Percentiles rank a stretch among this genome's conserved stretches.
phyloP scores from a whole-genome alignment of 2,113 vertebrate species.

The Campylomormyrus tamandua region DNA sequence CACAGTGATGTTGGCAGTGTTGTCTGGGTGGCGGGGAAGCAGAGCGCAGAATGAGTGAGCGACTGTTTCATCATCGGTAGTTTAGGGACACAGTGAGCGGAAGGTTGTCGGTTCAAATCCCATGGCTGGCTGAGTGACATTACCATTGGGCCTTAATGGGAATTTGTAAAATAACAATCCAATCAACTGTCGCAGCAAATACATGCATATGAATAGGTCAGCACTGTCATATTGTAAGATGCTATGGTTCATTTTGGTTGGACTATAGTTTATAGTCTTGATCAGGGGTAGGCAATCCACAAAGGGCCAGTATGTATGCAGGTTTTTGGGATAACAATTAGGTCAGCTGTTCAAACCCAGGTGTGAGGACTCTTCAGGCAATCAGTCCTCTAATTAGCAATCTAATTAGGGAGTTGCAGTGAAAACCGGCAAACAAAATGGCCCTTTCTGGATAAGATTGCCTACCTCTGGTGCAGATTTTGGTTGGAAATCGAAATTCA shows the following conservation, averaged over 20 bases:
- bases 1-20: slow-evolving; percentile 72
- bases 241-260: background rate
- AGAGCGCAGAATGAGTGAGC: background rate
- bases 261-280: background rate
- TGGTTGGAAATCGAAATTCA: background rate
- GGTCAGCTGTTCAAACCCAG: background rate
- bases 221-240: background rate
- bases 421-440: too few species aligned
- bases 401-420: background rate
- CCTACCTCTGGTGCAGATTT: background rate
- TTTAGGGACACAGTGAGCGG: background rate
- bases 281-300: background rate
- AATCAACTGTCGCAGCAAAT: background rate
- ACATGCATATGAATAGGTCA: background rate
- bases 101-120: background rate
- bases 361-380: background rate
- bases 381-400: background rate
- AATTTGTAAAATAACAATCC: background rate
- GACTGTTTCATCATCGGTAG: background rate
- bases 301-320: background rate
- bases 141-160: background rate
- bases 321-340: background rate
- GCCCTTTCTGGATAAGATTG: background rate
- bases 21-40: slow-evolving; percentile 57
- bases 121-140: background rate